Evolutionary conservation across 2,113 vertebrate genomes (phyloP), one percentile per base, ranked within the genome.

Genomic region (Meleagris gallopavo): DNA sequence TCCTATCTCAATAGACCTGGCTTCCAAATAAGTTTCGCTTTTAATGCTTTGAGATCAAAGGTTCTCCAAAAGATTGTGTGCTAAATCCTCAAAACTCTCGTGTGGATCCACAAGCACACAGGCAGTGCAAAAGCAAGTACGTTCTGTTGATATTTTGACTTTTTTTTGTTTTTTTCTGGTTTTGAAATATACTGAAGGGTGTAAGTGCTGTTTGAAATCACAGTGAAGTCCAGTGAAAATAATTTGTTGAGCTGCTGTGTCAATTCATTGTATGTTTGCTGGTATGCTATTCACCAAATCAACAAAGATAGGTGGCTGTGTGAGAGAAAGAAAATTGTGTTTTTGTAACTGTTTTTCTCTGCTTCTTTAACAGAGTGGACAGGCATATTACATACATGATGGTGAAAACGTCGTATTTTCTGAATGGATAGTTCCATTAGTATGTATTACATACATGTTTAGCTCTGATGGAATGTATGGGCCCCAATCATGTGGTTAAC

Each of bases 351-450:
- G 41, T 24, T 83, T 55, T 86, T 83, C 91, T 95, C 67, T 75
- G 14, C 24, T 78, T 90, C 82, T 83, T 86, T 93, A 96, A 70
- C 98, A 99, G 99, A 99, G 98, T 22, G 99, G 99, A 48, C 99
- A 99, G 95, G 98, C 97, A 0, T 99, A 99, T 91, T 99, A 99
- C 94, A 98, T 99, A 95, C 98, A 99, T 1, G 99, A 99, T 2
- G 99, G 99, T 6, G 98, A 99, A 61, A 98, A 98, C 0, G 98
- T 99, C 85, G 98, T 98, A 90, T 97, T 99, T 86, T 99, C 99
- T 21, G 98, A 99, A 78, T 99, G 99, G 99, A 96, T 99, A 50
- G 97, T 98, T 15, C 99, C 99, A 3, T 77, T 99, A 97, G 99
- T 99, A 98, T 22, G 98, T 98, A 64, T 45, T 67, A 46, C 72